Base-by-base conservation (phyloP, 2,888 invertebrate species). In the Boloria euphrosyne region DNA sequence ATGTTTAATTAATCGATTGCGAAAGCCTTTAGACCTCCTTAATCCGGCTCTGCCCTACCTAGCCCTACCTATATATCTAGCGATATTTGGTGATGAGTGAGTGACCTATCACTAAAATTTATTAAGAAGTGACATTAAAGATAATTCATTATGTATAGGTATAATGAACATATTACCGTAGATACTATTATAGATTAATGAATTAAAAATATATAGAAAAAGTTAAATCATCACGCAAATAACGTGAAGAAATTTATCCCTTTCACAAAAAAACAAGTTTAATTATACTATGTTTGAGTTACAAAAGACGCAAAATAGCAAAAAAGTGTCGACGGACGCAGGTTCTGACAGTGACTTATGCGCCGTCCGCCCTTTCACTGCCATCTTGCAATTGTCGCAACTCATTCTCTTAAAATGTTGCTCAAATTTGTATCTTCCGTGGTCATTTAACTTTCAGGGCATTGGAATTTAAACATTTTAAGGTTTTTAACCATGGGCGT, bases 341-440 rank as follows among this genome's bases (percentile, higher is more conserved):
- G 86, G 78, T 76, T 74, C 75, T 87, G 90, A 90, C 90, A 89
- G 84, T 90, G 90, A 90, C 83, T 87, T 90, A 90, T 89, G 86
- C 83, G 81, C 76, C 78, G 76, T 77, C 82, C 84, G 82, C 85
- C 86, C 84, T 83, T 82, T 83, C 76, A 74, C 78, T 81, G 80
- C 84, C 81, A 80, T 74, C 79, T 78, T 81, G 81, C 85, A 82
- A 82, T 86, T 83, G 85, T 85, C 82, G 82, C 82, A 77, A 74
- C 83, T 84, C 82, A 83, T 83, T 83, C 80, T 75, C 79, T 80
- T 79, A 79, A 86, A 86, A 84, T 83, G 74, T 77, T 75, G 70
- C 71, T 74, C 67, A 74, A 76, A 76, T 77, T 78, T 76, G 75
- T 75, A 76, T 76, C 68, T 51, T 49, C 59, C 46, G 52, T 49